Base-by-base conservation (phyloP, 1,140 invertebrate genomes). In the Eupristina koningsbergeri region DNA sequence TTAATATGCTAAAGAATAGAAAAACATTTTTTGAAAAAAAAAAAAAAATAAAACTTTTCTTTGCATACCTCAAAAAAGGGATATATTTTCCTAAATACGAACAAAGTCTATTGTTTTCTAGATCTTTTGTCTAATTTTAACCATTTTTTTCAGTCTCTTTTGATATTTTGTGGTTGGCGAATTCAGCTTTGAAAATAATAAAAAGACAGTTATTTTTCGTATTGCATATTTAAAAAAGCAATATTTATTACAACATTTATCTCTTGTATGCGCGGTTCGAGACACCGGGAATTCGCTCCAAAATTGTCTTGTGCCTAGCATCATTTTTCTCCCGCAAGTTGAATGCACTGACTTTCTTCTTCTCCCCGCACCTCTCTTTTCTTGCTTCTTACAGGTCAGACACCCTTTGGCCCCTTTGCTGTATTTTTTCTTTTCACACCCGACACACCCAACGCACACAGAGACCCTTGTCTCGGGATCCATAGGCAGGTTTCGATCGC, bases 391-490 rank as follows among this genome's bases (percentile, higher is more conserved):
- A 7, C 67, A 80, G 83, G 83, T 84, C 83, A 84, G 83, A 45
- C 58, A 84, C 83, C 83, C 77, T 80, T 80, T 84, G 67, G 77
- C 83, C 76, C 71, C 61, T 53, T 84, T 84, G 31, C 61, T 53
- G 80, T 80, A 41, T 79, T 80, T 78, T 75, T 78, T 31, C 53
- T 26, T n/a, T 64, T 1, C 31, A 2, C 74, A 3, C 26, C 1
- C n/a, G 8, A 11, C 19, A 22, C n/a, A n/a, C 74, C 15, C 3
- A 45, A 17, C n/a, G 13, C 29, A 75, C 73, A 31, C 41, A 75
- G 22, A 1, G 2, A 29, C 6, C 74, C 26, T 22, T 1, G 29
- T 47, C 73, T 61, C n/a, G n/a, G n/a, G n/a, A n/a, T n/a, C n/a
- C n/a, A n/a, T n/a, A n/a, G n/a, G n/a, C n/a, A n/a, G n/a, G n/a